Conservation (phyloP, 2,888 invertebrate species). For the Acronicta alni region DNA sequence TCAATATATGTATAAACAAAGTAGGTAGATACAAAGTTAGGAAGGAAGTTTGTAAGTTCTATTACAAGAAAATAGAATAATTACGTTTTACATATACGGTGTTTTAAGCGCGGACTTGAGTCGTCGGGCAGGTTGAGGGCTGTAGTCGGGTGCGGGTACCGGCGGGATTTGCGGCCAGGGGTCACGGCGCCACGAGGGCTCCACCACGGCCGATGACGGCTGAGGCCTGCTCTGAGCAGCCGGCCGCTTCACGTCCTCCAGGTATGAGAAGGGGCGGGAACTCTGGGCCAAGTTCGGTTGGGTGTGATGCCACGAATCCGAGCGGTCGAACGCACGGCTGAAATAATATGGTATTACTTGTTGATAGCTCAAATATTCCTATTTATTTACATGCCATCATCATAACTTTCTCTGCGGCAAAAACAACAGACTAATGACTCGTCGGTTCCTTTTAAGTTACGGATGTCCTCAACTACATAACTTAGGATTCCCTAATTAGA, state of each 20-base stretch:
- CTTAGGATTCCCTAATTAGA: too few species aligned
- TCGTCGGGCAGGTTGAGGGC: slow-evolving; percentile 70
- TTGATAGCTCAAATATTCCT: neutral
- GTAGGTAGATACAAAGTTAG: neutral
- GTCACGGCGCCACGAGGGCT: slow-evolving; percentile 67
- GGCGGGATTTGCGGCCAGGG: slow-evolving; percentile 63
- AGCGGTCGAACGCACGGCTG: slow-evolving; percentile 66
- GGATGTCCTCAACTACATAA: too few species aligned
- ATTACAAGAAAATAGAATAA: neutral
- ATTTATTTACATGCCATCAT: too few species aligned
- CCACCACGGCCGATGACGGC: slow-evolving; percentile 49
- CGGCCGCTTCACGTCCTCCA: slow-evolving; percentile 70
- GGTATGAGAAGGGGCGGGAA: slow-evolving; percentile 75
- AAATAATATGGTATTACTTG: neutral
- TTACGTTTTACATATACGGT: slow-evolving; percentile 62
- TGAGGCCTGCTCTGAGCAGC: slow-evolving; percentile 56
- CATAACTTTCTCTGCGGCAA: too few species aligned
- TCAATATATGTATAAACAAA: neutral
- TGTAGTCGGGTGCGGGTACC: slow-evolving; percentile 79
- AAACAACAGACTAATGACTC: too few species aligned
- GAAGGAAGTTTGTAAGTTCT: neutral
- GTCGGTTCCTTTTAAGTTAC: too few species aligned
- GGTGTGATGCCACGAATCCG: slow-evolving; percentile 74
- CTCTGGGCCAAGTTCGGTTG: slow-evolving; percentile 33
- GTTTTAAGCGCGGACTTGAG: slow-evolving; percentile 81